These are phyloP conservation scores for Lagopus muta DNA, from an alignment of 2,113 vertebrate species.

Conservation along the genomic window DNA sequence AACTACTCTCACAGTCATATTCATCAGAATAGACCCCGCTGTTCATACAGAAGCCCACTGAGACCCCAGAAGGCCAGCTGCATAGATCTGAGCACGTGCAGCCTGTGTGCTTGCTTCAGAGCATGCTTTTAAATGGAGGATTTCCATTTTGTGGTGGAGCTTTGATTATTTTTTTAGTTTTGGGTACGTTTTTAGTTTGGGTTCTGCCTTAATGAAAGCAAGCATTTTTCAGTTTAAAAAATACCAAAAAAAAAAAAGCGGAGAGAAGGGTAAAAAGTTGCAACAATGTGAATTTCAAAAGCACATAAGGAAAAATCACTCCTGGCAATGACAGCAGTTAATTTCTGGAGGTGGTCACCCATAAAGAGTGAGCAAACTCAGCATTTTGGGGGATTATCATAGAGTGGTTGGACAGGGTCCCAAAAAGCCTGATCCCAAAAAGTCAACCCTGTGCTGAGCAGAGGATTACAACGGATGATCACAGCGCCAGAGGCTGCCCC, in stretches of 20 bases:
- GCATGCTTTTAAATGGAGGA: neutral
- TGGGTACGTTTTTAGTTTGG: neutral
- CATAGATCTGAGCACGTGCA: rapidly evolving
- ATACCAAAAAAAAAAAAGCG: neutral
- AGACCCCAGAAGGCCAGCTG: neutral
- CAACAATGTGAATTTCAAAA: neutral
- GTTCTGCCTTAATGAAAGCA: neutral
- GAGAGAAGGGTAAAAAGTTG: neutral
- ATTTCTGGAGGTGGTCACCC: neutral
- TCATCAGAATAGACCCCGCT: neutral
- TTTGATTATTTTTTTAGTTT: neutral
- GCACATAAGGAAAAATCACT: neutral
- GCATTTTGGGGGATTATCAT: neutral
- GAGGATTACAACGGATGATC: neutral
- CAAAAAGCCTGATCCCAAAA: neutral
- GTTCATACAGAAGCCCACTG: rapidly evolving
- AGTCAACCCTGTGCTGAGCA: neutral
- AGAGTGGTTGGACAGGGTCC: neutral
- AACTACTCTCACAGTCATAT: neutral
- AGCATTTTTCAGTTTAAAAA: neutral
- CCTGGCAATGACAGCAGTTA: neutral
- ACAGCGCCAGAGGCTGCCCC: neutral
- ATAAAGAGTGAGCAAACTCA: rapidly evolving
- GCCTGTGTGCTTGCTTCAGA: neutral
- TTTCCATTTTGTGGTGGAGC: neutral